Conservation (phyloP, 2,888 invertebrate genomes). For the Drosophila recens region DNA sequence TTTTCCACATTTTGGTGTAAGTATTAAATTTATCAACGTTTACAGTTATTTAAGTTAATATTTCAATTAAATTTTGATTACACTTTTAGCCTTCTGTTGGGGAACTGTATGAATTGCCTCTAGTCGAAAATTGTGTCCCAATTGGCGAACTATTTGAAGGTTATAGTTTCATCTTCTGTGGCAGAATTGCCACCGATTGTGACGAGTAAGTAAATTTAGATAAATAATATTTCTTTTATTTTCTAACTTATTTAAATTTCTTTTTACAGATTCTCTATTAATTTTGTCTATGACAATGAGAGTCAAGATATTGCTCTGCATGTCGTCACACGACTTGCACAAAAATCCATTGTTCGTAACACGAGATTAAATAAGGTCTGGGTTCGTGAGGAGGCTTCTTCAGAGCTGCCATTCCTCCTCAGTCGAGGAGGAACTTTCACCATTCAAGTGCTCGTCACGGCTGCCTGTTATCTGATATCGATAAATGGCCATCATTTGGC, state of each 20-base stretch:
- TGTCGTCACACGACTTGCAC: slow-evolving; percentile 83
- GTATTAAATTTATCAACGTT: slow-evolving; percentile 26
- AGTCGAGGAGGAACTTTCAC: slow-evolving; percentile 42
- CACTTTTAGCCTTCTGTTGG: slow-evolving; percentile 18
- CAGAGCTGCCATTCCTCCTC: slow-evolving; percentile 32
- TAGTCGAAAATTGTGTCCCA: slow-evolving; percentile 1
- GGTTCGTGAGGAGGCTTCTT: slow-evolving; percentile 90
- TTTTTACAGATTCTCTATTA: slow-evolving; percentile 9
- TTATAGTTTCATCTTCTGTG: slow-evolving; percentile 37
- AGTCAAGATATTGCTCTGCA: slow-evolving; percentile 31
- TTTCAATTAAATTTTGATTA: neutral
- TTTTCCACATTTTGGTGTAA: slow-evolving; percentile 65
- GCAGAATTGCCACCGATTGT: slow-evolving; percentile 19
- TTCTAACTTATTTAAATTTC: neutral
- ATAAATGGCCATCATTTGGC: slow-evolving; percentile 90
- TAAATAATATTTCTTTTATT: neutral
- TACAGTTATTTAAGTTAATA: slow-evolving; percentile 8
- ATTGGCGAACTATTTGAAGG: slow-evolving; percentile 31
- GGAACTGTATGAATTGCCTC: neutral
- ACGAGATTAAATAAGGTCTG: slow-evolving; percentile 85
- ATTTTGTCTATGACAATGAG: slow-evolving; percentile 10
- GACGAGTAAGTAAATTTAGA: slow-evolving; percentile 27
- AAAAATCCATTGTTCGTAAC: slow-evolving; percentile 23
- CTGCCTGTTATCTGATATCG: slow-evolving; percentile 87
- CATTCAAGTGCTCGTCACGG: slow-evolving; percentile 87